Evolutionary conservation across 2,797 vertebrate genomes (phyloP).

Genomic region (Esox masquinongy): DNA sequence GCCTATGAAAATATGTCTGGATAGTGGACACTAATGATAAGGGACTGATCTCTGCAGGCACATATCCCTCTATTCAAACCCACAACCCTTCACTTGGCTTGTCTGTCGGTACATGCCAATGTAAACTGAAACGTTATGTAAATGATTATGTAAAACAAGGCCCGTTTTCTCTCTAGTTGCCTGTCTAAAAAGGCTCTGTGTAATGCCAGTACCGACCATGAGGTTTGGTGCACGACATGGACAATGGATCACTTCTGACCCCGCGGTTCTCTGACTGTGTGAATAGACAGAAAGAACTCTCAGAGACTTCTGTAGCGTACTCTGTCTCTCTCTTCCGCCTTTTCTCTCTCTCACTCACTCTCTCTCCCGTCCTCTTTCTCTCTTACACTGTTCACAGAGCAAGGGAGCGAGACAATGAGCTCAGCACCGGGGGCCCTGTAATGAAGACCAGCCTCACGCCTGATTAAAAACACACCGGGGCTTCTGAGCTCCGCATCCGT

Average conservation of each 20-base stretch:
- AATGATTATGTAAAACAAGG: no score
- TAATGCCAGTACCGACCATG: background rate
- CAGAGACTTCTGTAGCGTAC: slow-evolving; percentile 60
- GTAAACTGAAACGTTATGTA: no score
- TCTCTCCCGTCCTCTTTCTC: background rate
- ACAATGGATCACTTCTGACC: slow-evolving; percentile 36
- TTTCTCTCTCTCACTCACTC: slow-evolving; percentile 18
- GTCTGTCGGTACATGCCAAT: no score
- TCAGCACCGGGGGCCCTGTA: slow-evolving; percentile 69
- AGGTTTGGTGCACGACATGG: background rate
- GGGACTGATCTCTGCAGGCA: no score
- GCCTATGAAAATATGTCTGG: no score
- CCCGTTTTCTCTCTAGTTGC: background rate
- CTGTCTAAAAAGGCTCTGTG: background rate
- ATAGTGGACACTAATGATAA: no score
- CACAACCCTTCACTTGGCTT: no score
- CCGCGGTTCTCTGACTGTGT: slow-evolving; percentile 53
- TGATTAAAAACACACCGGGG: slow-evolving; percentile 86
- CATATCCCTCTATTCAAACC: no score
- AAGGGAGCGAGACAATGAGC: slow-evolving; percentile 75
- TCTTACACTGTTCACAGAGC: slow-evolving; percentile 48
- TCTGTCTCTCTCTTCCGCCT: slow-evolving; percentile 50
- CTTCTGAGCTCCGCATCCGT: slow-evolving; percentile 77
- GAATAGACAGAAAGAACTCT: slow-evolving; percentile 55
- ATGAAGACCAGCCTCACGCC: slow-evolving; percentile 75